phyloP scores from a whole-genome alignment of 2,888 invertebrate genomes.

The Drosophila atripex region DNA sequence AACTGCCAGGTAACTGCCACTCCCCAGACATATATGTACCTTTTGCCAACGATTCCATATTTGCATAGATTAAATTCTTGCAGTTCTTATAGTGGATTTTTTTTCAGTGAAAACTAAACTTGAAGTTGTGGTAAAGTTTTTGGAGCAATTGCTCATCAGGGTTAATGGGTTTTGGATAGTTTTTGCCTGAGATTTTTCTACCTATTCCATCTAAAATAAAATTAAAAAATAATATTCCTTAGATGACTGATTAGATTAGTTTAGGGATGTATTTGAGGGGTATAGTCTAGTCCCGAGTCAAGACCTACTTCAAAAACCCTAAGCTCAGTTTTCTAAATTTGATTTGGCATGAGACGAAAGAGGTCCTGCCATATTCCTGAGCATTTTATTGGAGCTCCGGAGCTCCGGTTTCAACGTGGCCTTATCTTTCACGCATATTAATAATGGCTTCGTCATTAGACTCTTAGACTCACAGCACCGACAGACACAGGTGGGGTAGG shows the following conservation, averaged over 20 bases:
- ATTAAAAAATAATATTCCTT: no score
- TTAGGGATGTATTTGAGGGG: background rate
- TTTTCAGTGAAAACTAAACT: background rate
- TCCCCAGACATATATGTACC: constrained; percentile 12
- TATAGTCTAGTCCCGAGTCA: background rate
- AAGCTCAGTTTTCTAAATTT: background rate
- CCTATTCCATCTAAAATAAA: no score
- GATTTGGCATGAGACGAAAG: background rate
- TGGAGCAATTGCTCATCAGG: background rate
- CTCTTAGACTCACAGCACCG: background rate
- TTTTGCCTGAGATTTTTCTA: background rate
- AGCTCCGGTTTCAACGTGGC: constrained; percentile 23
- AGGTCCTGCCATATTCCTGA: background rate
- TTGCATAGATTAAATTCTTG: constrained; percentile 12
- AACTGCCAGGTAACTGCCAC: background rate
- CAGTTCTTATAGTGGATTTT: background rate
- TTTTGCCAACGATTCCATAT: background rate
- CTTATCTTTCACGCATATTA: constrained; percentile 75
- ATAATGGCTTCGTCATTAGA: constrained; percentile 77
- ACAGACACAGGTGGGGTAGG: constrained; percentile 30
- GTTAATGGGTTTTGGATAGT: background rate
- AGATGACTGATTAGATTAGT: no score
- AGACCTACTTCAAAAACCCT: background rate
- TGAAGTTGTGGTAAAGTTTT: background rate
- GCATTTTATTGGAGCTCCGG: constrained; percentile 18